phyloP scores from a whole-genome alignment of 2,888 invertebrate species.

The Plagodis dolabraria region DNA sequence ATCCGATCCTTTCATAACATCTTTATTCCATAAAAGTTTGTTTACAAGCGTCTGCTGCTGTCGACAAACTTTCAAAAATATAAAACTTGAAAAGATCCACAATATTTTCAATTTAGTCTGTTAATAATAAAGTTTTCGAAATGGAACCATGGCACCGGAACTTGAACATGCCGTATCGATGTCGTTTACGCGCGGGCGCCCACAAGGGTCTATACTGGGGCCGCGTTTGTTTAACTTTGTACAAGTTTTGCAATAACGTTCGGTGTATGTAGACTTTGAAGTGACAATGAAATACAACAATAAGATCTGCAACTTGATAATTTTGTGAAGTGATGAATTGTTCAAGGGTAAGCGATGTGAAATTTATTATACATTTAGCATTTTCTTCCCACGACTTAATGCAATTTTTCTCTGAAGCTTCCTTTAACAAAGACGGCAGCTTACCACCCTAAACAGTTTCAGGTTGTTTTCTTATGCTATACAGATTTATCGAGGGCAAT shows the following conservation, averaged over 20 bases:
- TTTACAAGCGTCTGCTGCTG: not conserved
- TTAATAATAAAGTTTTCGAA: constrained; percentile 31
- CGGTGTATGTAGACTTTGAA: constrained; percentile 23
- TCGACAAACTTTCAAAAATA: constrained; percentile 5
- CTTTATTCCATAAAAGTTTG: constrained; percentile 7
- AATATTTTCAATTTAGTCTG: constrained; percentile 18
- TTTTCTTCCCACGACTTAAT: not conserved
- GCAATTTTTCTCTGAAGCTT: not conserved
- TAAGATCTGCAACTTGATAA: not conserved
- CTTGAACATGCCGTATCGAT: constrained; percentile 20
- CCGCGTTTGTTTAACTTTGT: constrained; percentile 36
- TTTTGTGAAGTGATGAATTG: not conserved
- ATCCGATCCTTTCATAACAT: constrained; percentile 12
- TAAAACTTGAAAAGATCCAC: constrained; percentile 3
- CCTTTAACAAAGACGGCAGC: constrained; percentile 9
- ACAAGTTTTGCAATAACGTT: constrained; percentile 31
- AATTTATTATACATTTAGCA: not conserved
- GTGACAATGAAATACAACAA: constrained; percentile 13
- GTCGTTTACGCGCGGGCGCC: constrained; percentile 30
- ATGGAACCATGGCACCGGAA: constrained; percentile 10
- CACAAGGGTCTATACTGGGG: constrained; percentile 27
- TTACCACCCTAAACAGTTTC: constrained; percentile 9
- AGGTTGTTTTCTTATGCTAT: constrained; percentile 32
- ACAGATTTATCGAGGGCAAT: constrained; percentile 46
- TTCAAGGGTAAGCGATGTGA: not conserved